A percentile compares a stretch with the other conserved stretches of the same genome.
Conservation (phyloP, 2,888 invertebrate genomes). For the Hetaerina titia region DNA sequence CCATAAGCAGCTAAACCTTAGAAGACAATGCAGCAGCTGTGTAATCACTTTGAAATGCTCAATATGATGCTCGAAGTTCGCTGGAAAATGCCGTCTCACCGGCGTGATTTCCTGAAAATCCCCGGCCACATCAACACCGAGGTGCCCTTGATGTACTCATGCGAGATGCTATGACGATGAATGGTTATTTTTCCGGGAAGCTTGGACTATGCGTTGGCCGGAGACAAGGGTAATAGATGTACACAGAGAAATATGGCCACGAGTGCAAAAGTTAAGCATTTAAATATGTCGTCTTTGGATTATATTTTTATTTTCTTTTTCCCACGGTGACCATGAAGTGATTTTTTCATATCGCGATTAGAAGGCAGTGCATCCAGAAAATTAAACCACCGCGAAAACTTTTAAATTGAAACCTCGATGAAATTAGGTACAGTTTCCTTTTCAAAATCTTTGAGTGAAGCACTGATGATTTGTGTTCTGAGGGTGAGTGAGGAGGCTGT, state of each 20-base stretch:
- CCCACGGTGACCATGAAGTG: not conserved
- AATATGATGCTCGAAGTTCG: too few relatives aligned
- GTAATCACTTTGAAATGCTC: too few relatives aligned
- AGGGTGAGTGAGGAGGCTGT: too few relatives aligned
- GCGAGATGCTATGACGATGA: not conserved
- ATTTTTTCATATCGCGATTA: not conserved
- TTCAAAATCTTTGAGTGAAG: too few relatives aligned
- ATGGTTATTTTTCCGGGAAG: not conserved
- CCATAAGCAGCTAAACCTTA: too few relatives aligned
- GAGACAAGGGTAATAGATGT: not conserved
- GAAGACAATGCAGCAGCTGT: too few relatives aligned
- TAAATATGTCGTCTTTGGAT: too few relatives aligned
- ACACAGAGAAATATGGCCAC: not conserved
- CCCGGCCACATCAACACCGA: not conserved
- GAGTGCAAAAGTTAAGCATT: not conserved
- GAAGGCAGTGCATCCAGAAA: too few relatives aligned
- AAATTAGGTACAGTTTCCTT: too few relatives aligned
- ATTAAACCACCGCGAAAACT: too few relatives aligned
- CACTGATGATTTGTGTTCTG: too few relatives aligned
- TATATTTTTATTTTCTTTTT: not conserved
- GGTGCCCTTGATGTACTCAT: not conserved
- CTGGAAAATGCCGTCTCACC: not conserved
- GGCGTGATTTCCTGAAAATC: not conserved
- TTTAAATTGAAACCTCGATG: too few relatives aligned
- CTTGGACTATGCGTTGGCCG: not conserved